Percentiles rank a stretch among this genome's conserved stretches.
These are phyloP conservation scores for Saxidomus purpurata DNA, from an alignment of 1,140 invertebrate species.

Conservation along the genomic window DNA sequence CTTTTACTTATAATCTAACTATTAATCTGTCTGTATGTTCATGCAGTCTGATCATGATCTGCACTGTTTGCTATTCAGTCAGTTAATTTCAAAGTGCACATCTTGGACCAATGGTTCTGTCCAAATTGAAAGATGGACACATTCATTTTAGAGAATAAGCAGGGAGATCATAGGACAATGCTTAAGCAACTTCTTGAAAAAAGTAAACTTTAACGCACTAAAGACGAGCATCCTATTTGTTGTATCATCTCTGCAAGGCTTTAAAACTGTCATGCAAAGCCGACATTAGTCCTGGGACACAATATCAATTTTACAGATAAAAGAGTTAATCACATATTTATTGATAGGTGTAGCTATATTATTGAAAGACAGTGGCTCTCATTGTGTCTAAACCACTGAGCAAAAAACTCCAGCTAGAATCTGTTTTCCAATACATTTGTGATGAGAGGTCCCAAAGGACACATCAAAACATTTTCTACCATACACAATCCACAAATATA, in stretches of 20 bases:
- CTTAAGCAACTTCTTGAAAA: no score
- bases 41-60: no score
- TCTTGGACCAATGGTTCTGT: no score
- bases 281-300: not conserved
- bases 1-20: no score
- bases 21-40: no score
- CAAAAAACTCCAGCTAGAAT: not conserved
- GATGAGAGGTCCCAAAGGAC: not conserved
- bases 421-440: not conserved
- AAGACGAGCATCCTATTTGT: no score
- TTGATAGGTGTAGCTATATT: not conserved
- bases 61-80: no score
- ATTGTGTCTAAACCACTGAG: not conserved
- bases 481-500: slow-evolving; percentile 4
- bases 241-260: not conserved
- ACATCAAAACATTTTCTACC: slow-evolving; percentile 16
- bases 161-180: no score
- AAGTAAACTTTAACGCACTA: no score
- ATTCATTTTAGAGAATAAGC: no score
- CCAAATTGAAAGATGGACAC: no score
- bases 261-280: not conserved
- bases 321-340: not conserved
- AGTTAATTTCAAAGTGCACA: no score
- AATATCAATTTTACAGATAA: not conserved
- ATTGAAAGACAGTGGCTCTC: not conserved